These are phyloP conservation scores for Paguma larvata DNA, from an alignment of 2,797 vertebrate genomes.

Conservation along the genomic window DNA sequence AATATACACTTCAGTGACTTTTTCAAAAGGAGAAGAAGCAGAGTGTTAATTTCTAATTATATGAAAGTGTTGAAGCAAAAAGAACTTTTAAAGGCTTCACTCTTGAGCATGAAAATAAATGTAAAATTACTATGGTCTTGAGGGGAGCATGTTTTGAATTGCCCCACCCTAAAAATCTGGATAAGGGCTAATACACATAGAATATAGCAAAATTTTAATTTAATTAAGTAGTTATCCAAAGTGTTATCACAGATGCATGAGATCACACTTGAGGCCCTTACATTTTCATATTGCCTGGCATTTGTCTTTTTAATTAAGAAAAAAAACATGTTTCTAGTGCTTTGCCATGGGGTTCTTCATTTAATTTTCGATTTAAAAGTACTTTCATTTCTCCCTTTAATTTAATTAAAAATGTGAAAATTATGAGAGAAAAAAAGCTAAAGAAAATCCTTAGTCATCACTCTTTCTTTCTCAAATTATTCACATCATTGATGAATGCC, in stretches of 20 bases:
- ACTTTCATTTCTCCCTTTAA: slow-evolving; percentile 75
- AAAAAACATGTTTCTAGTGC: slow-evolving; percentile 37
- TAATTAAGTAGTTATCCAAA: slow-evolving; percentile 56
- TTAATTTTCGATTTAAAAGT: slow-evolving; percentile 78
- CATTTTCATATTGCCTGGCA: slow-evolving; percentile 59
- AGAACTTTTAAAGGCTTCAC: slow-evolving; percentile 11
- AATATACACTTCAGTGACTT: slow-evolving; percentile 30
- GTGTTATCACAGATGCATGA: slow-evolving; percentile 36
- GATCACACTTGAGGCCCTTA: slow-evolving; percentile 60
- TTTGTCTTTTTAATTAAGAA: slow-evolving; percentile 79
- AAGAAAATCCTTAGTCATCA: slow-evolving; percentile 71
- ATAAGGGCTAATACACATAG: slow-evolving; percentile 41
- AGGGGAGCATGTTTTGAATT: slow-evolving; percentile 5
- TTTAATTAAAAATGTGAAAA: slow-evolving; percentile 78
- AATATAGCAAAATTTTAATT: slow-evolving; percentile 60
- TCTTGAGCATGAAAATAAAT: slow-evolving; percentile 58
- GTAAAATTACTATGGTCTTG: not conserved
- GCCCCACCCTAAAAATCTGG: not conserved
- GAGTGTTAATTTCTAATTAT: slow-evolving; percentile 55
- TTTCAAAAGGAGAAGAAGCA: slow-evolving; percentile 51
- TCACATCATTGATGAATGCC: slow-evolving; percentile 43
- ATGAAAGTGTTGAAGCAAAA: slow-evolving; percentile 42
- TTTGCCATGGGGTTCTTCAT: slow-evolving; percentile 70
- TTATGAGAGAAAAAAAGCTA: slow-evolving; percentile 55
- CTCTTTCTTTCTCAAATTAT: slow-evolving; percentile 65